These are phyloP conservation scores for Xenops minutus DNA, from an alignment of 2,797 vertebrate genomes.

Conservation along the genomic window DNA sequence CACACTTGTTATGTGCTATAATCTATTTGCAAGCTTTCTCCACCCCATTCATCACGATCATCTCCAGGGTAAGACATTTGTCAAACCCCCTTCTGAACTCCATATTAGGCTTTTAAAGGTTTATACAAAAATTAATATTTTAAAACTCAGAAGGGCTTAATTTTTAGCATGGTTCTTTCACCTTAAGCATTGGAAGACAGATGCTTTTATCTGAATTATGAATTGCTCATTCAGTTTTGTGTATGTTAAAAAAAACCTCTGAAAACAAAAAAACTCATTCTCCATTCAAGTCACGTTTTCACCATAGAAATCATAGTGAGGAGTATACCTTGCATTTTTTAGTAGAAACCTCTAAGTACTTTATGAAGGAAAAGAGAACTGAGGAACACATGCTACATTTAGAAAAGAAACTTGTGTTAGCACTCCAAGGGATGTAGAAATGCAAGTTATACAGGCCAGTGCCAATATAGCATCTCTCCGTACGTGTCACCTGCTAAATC, in stretches of 20 bases:
- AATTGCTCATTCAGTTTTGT: neutral
- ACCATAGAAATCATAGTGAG: neutral
- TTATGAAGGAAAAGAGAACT: neutral
- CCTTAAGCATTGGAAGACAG: neutral
- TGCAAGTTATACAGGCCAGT: neutral
- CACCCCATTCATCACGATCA: neutral
- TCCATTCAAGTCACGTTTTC: neutral
- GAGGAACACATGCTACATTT: neutral
- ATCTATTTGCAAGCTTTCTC: neutral
- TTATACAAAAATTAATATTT: neutral
- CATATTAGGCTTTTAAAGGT: neutral
- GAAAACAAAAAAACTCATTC: neutral
- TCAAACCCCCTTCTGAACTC: neutral
- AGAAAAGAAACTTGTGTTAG: neutral
- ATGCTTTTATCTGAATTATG: neutral
- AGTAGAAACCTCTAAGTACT: neutral
- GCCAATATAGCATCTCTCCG: neutral
- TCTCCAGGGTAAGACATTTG: neutral
- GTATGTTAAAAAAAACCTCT: neutral
- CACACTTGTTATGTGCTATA: neutral
- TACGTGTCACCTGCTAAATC: neutral
- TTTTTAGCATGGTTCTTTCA: neutral
- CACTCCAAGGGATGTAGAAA: neutral
- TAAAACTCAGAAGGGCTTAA: neutral
- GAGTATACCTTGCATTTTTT: neutral